A percentile compares a stretch with the other conserved stretches of the same genome.
These are phyloP conservation scores for Darevskia nairensis DNA, from an alignment of 2,797 vertebrate species.

Conservation along the genomic window DNA sequence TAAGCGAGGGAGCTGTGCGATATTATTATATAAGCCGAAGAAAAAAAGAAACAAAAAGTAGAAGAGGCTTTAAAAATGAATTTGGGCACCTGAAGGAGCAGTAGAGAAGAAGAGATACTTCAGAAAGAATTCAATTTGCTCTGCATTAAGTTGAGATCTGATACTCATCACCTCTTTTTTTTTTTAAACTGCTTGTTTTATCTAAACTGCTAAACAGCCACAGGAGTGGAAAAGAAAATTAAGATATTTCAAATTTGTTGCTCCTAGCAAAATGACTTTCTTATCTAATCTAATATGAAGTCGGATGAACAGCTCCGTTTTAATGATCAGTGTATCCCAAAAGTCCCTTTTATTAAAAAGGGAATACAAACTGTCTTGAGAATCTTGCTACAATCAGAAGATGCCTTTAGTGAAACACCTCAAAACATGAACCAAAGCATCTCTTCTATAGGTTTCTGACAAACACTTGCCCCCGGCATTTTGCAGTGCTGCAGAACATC, in stretches of 20 bases:
- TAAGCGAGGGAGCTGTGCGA: constrained; percentile 21
- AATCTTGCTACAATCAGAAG: constrained; percentile 70
- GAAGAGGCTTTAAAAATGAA: constrained; percentile 70
- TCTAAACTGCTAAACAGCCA: constrained; percentile 79
- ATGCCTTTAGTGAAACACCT: constrained; percentile 63
- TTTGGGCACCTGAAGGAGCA: constrained; percentile 72
- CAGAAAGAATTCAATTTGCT: constrained; percentile 81
- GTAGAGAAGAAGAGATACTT: constrained; percentile 71
- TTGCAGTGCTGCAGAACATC: constrained; percentile 21
- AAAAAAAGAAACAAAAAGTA: constrained; percentile 34
- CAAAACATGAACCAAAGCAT: constrained; percentile 54
- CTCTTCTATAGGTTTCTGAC: constrained; percentile 17
- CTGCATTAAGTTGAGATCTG: constrained; percentile 77
- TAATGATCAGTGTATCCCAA: constrained; percentile 79
- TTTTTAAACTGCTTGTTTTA: constrained; percentile 76
- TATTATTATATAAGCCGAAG: constrained; percentile 67
- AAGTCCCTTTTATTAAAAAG: constrained; percentile 75
- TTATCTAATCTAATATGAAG: constrained; percentile 82
- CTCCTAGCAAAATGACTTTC: constrained; percentile 82
- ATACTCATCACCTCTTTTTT: constrained; percentile 73
- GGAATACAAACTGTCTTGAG: constrained; percentile 77
- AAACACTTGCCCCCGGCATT: constrained; percentile 43
- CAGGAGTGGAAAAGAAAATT: constrained; percentile 77
- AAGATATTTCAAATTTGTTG: constrained; percentile 83
- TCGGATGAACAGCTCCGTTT: constrained; percentile 78